Evolutionary conservation across 2,797 vertebrate genomes (phyloP), one percentile per base, ranked within the genome.

Genomic region (Malurus splendens): DNA sequence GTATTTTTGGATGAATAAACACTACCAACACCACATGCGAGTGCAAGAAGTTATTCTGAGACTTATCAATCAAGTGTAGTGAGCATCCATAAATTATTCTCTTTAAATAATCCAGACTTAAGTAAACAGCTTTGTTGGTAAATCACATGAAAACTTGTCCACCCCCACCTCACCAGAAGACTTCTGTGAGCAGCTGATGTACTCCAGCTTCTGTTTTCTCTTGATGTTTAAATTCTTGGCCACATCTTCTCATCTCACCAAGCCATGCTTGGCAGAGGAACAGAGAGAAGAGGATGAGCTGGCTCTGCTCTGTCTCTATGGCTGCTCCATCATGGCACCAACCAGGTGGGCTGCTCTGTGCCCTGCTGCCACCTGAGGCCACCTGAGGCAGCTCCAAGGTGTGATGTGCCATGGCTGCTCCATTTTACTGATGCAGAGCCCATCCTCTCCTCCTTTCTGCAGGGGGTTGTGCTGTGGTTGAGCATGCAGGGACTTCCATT

Each of bases 1-100:
- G 1, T 96, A 97, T 96, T 97, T 97, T 97, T 95, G 95, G 97
- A 95, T 23, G 18, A 82, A 66, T 86, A 92, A 57, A 52, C 0
- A 39, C 71, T 44, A 86, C 60, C 78, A 93, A 70, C 39, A 66
- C 88, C 81, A 54, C 38, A 57, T 56, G 60, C 6, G 0, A 30
- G 77, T 70, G 87, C 72, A 48, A 83, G 64, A 78, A 89, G 93
- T 90, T 92, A 85, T 93, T 85, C 85, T 84, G 86, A 91, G 82
- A 77, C 84, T 93, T 84, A 95, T 95, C 93, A 62, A 56, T 64
- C 87, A n/a, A 59, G 42, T 52, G 62, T 23, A 93, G 72, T 24
- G 19, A 90, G 44, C 39, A 89, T 36, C 85, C 80, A 96, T 93
- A 96, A 96, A 94, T 93, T 92, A 91, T 91, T 91, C 82, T 79